phyloP scores from a whole-genome alignment of 2,888 invertebrate genomes.

The Nomada flava region DNA sequence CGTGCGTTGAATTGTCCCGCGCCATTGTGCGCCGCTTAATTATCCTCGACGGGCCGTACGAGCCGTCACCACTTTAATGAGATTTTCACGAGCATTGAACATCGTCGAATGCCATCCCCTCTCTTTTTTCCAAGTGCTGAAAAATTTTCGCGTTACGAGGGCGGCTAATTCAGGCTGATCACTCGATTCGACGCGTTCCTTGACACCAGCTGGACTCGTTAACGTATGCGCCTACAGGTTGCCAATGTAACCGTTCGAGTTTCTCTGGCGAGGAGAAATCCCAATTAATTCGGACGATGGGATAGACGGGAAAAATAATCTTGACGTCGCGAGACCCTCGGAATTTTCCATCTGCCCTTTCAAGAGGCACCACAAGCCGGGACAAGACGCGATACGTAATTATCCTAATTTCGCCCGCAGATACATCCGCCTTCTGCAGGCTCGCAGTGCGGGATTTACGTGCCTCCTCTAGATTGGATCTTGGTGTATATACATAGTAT shows the following conservation, averaged over 20 bases:
- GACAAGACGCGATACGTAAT: constrained; percentile 62
- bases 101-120: too few relatives aligned
- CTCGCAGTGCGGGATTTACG: constrained; percentile 58
- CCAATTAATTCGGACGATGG: too few relatives aligned
- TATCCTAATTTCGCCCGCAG: constrained; percentile 69
- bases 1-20: constrained; percentile 49
- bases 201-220: not conserved
- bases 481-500: constrained; percentile 21
- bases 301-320: too few relatives aligned
- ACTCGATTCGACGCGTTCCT: not conserved
- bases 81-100: not conserved
- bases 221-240: not conserved
- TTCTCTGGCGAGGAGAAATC: not conserved
- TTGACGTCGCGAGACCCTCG: too few relatives aligned
- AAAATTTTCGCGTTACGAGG: too few relatives aligned
- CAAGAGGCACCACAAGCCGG: not conserved
- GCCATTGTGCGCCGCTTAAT: constrained; percentile 36
- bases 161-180: not conserved
- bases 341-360: too few relatives aligned
- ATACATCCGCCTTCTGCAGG: constrained; percentile 42
- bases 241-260: not conserved
- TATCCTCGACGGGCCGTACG: constrained; percentile 14
- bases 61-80: not conserved
- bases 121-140: too few relatives aligned
- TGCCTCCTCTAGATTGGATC: constrained; percentile 65